Evolutionary conservation across 2,113 vertebrate species (phyloP).

Genomic region (Amblyornis subalaris): DNA sequence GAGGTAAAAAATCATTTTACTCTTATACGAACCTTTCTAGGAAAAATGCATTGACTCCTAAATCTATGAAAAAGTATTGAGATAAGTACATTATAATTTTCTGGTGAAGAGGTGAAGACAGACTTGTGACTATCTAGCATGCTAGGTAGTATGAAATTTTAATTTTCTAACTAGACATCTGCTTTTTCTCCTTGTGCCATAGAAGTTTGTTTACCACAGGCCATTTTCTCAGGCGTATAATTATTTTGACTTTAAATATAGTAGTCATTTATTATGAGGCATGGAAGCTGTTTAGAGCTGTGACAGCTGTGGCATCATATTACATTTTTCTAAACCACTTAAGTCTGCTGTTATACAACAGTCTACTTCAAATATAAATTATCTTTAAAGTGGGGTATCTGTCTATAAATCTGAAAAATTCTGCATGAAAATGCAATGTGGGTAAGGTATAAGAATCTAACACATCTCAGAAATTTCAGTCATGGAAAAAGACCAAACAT

Average conservation of each 20-base stretch:
- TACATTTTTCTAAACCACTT: conserved; percentile 10
- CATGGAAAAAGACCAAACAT: neutral
- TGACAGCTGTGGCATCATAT: conserved; percentile 37
- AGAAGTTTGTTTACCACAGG: conserved; percentile 71
- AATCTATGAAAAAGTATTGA: neutral
- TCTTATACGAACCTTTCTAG: neutral
- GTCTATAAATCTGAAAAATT: neutral
- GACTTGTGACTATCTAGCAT: neutral
- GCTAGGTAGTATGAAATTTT: conserved; percentile 32
- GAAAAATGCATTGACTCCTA: neutral
- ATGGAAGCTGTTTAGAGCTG: conserved; percentile 23
- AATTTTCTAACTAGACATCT: conserved; percentile 14
- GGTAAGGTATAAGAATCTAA: neutral
- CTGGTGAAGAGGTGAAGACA: neutral
- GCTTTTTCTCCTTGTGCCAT: conserved; percentile 58
- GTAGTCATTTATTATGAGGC: conserved; percentile 28
- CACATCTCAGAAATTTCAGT: neutral
- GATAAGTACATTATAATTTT: neutral
- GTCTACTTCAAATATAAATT: neutral
- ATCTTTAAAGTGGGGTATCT: neutral
- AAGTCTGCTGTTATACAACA: conserved; percentile 1
- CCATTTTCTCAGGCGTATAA: conserved; percentile 47
- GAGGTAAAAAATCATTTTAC: neutral
- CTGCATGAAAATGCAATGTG: neutral
- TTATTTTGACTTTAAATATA: conserved; percentile 58